These are phyloP conservation scores for Cotesia glomerata DNA, from an alignment of 1,140 invertebrate genomes.

Conservation along the genomic window DNA sequence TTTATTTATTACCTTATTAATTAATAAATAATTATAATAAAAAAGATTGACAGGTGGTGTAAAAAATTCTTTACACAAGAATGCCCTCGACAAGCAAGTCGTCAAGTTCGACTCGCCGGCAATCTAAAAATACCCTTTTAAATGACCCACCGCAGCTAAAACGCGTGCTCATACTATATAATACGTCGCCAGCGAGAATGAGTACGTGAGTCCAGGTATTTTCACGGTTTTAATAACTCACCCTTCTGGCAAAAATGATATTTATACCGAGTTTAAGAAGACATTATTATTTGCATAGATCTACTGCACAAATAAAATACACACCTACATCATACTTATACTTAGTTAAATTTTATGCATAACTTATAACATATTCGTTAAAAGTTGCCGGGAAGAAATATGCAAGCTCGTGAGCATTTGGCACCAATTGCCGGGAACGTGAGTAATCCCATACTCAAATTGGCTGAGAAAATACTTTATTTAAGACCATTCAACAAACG, in stretches of 20 bases:
- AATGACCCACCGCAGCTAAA: conserved; percentile 43
- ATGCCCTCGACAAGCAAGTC: conserved; percentile 12
- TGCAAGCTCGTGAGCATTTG: conserved; percentile 21
- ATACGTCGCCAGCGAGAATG: neutral
- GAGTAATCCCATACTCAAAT: conserved; percentile 34
- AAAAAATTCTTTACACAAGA: conserved; percentile 13
- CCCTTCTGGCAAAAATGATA: conserved; percentile 14
- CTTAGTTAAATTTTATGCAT: too few species aligned
- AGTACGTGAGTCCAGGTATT: conserved; percentile 11
- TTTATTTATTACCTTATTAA: neutral
- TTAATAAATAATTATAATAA: conserved; percentile 12
- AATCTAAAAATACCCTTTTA: conserved; percentile 54
- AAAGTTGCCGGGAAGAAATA: conserved; percentile 18
- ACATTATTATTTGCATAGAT: neutral
- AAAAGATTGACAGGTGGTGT: conserved; percentile 31
- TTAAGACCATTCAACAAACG: conserved; percentile 3
- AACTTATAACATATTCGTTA: conserved; percentile 2
- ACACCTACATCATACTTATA: too few species aligned
- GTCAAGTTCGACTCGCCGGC: conserved; percentile 48
- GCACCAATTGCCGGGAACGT: conserved; percentile 28
- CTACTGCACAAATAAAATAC: too few species aligned
- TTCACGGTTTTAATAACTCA: conserved; percentile 14
- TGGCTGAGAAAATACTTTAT: conserved; percentile 30
- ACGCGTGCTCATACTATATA: conserved; percentile 25
- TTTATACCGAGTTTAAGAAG: conserved; percentile 12